Conservation (phyloP, 2,113 vertebrate species). For the Emydocephalus ijimae region DNA sequence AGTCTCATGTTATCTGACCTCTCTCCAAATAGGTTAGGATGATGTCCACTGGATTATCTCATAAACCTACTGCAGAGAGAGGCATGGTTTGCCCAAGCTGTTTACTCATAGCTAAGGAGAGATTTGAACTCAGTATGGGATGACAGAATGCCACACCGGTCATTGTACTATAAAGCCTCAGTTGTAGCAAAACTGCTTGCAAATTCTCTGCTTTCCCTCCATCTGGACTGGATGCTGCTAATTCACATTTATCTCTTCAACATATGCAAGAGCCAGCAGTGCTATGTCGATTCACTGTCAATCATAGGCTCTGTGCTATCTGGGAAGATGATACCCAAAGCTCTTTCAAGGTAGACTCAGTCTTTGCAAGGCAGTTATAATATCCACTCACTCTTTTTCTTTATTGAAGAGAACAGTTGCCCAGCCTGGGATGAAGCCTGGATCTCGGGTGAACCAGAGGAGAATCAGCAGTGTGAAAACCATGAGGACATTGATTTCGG, state of each 20-base stretch:
- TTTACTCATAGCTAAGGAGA: background rate
- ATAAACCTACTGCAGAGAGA: background rate
- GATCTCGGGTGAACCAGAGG: slow-evolving; percentile 91
- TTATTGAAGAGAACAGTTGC: slow-evolving; percentile 75
- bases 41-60: background rate
- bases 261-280: background rate
- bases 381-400: slow-evolving; percentile 75
- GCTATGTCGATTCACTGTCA: background rate
- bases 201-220: background rate
- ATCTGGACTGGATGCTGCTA: background rate
- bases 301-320: background rate
- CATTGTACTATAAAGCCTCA: background rate
- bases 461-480: slow-evolving; percentile 83
- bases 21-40: background rate
- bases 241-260: background rate
- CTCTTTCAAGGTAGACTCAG: background rate
- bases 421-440: slow-evolving; percentile 91
- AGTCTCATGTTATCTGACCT: background rate
- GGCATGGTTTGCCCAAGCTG: background rate
- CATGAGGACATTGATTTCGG: slow-evolving; percentile 83
- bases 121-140: background rate
- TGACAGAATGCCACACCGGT: background rate
- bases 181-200: background rate
- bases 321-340: background rate
- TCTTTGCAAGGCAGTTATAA: background rate